Conservation (phyloP, 2,888 invertebrate genomes). For the Eretmocerus hayati region DNA sequence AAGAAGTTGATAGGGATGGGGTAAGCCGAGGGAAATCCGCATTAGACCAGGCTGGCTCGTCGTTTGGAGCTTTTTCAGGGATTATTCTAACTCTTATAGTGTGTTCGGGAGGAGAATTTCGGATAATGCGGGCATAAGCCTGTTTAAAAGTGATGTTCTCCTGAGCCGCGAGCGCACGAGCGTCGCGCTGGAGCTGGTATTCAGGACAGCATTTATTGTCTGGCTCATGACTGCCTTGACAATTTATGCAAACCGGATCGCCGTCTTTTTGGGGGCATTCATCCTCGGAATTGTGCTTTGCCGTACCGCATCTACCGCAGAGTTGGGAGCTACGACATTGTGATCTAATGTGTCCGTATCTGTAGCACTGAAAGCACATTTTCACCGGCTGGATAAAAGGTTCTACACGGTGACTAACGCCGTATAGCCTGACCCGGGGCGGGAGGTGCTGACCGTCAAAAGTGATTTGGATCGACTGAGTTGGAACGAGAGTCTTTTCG, state of each 20-base stretch:
- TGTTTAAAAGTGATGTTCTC: neutral
- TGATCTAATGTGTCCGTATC: neutral
- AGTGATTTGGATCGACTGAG: neutral
- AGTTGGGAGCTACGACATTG: neutral
- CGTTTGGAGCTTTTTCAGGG: neutral
- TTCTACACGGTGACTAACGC: neutral
- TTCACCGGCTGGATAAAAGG: neutral
- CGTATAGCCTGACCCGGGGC: neutral
- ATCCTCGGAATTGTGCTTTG: neutral
- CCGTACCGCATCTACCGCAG: neutral
- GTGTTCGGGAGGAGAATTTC: neutral
- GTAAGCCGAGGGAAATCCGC: neutral
- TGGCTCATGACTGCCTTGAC: neutral
- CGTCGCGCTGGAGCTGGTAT: neutral
- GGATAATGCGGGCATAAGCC: neutral
- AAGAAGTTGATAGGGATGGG: too few relatives aligned
- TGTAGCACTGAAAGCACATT: conserved; percentile 2
- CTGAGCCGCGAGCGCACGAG: neutral
- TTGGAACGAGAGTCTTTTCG: neutral
- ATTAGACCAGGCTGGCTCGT: neutral
- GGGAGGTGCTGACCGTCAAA: neutral
- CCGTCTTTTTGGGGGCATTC: neutral
- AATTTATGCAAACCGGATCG: conserved; percentile 2
- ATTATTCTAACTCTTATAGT: neutral
- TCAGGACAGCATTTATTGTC: conserved; percentile 1